phyloP scores from a whole-genome alignment of 2,797 vertebrate genomes.

The Salarias fasciatus region DNA sequence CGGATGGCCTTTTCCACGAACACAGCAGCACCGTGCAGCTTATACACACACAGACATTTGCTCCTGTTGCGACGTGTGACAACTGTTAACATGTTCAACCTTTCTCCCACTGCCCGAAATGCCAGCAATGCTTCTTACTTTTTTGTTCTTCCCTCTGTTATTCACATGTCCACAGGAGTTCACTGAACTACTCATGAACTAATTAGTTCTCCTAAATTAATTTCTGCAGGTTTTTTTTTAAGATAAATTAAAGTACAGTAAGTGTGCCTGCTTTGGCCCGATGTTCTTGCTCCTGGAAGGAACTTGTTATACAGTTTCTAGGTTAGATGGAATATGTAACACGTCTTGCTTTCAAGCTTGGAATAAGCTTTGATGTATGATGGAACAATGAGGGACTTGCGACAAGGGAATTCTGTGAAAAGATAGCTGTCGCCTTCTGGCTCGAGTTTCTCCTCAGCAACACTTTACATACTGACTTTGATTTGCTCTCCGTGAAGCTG shows the following conservation, averaged over 20 bases:
- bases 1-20: not conserved
- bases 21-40: not conserved
- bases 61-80: constrained; percentile 19
- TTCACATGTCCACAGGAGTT: constrained; percentile 43
- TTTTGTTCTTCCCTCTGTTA: constrained; percentile 33
- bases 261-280: not conserved
- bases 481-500: not conserved
- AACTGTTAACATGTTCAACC: constrained; percentile 39
- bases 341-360: constrained; percentile 13
- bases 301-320: constrained; percentile 56
- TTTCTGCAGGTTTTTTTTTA: constrained; percentile 18
- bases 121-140: constrained; percentile 5
- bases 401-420: constrained; percentile 8
- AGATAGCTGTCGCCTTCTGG: constrained; percentile 29
- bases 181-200: constrained; percentile 26
- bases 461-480: not conserved
- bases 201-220: constrained; percentile 63
- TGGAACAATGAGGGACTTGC: not conserved
- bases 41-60: not conserved
- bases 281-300: constrained; percentile 23
- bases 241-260: constrained; percentile 32
- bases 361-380: constrained; percentile 31
- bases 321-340: constrained; percentile 11
- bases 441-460: constrained; percentile 2
- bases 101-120: constrained; percentile 50